Base-by-base conservation (phyloP, 1,140 invertebrate genomes). In the Cyclina sinensis region DNA sequence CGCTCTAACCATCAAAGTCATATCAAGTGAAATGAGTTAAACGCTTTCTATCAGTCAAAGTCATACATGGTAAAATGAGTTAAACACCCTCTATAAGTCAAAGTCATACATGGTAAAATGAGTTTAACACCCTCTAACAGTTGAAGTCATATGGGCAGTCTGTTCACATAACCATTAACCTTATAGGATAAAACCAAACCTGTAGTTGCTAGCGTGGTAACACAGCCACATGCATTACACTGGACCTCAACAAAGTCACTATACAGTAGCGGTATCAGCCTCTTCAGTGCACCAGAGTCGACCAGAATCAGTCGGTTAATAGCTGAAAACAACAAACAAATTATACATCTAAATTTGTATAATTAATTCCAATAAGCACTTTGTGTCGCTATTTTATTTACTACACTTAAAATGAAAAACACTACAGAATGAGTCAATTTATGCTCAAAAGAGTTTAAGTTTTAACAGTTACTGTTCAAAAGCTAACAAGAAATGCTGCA, bases 171-270 rank as follows among this genome's bases (percentile, higher is more conserved):
- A n/a, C n/a, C n/a, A n/a, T n/a, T n/a, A n/a, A n/a, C n/a, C n/a
- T n/a, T n/a, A n/a, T n/a, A n/a, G n/a, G n/a, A n/a, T n/a, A n/a
- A n/a, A n/a, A n/a, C 5, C 91, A 27, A 90, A 94, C 94, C 93
- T 80, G 90, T 89, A 0, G 93, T 94, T 24, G 93, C 91, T 24
- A 94, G 80, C 9, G 93, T 91, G 16, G 93, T 94, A 4, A 94
- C 90, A 91, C 92, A 94, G 4, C 92, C 94, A 91, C 93, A 93
- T 0, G 92, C 91, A 84, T 94, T 94, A 86, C 94, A 94, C 79
- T 93, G 94, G 5, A 94, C 91, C 27, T 94, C 94, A 12, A 90
- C 39, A 82, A 92, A 90, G 21, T 70, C 89, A 35, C 92, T 91
- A n/a, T 91, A 57, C 24, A 94, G 73, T 1, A 94, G 89, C 14